Evolutionary conservation across 2,113 vertebrate genomes (phyloP).

Genomic region (Phalacrocorax carbo): DNA sequence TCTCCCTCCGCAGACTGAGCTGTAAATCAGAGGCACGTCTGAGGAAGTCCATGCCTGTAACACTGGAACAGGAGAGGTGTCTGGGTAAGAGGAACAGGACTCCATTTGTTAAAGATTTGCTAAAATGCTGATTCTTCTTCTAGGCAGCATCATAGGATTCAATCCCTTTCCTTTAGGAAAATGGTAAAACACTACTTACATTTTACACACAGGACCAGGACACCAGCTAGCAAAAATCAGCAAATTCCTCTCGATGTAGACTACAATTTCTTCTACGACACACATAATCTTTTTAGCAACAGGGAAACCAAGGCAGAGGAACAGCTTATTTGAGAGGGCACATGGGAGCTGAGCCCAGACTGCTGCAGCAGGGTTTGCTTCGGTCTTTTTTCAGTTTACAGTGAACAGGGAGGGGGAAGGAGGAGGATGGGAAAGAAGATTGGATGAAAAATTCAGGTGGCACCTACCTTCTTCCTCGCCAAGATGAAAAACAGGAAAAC

Average conservation of each 20-base stretch:
- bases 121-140: not conserved
- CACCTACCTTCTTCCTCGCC: not conserved
- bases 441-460: not conserved
- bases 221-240: not conserved
- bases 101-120: not conserved
- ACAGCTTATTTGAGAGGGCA: not conserved
- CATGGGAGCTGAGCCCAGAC: not conserved
- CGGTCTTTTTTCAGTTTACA: not conserved
- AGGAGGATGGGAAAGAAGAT: not conserved
- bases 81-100: not conserved
- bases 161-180: not conserved
- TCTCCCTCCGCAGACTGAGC: not conserved
- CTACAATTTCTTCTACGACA: not conserved
- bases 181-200: accelerated
- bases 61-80: not conserved
- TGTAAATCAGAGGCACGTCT: not conserved
- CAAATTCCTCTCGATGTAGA: not conserved
- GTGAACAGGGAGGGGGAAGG: not conserved
- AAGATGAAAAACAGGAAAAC: not conserved
- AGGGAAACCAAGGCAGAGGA: not conserved
- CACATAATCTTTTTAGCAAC: not conserved
- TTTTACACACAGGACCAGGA: not conserved
- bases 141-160: not conserved
- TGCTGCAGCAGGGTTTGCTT: not conserved
- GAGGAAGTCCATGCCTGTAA: not conserved